Conservation (phyloP, 1,140 invertebrate genomes). For the Apis mellifera region Amel_HAv3.1 CM009935.2:6890501-6891000, state of each 20-base stretch:
- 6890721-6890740: not conserved
- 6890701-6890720: not conserved
- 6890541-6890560: not conserved
- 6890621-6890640: not conserved
- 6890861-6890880: no score
- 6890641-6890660: not conserved
- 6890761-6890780: not conserved
- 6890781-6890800: not conserved
- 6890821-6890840: no score
- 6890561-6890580: not conserved
- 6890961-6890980: no score
- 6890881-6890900: no score
- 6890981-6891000: no score
- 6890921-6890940: no score
- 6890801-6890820: no score
- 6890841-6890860: no score
- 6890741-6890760: not conserved
- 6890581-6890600: not conserved
- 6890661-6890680: not conserved
- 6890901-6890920: no score
- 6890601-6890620: not conserved
- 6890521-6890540: not conserved
- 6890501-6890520: no score
- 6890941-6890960: no score
- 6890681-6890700: no score